A percentile compares a stretch with the other conserved stretches of the same genome.
Evolutionary conservation across 2,113 vertebrate species (phyloP).

Genomic region (Falcunculus frontatus): DNA sequence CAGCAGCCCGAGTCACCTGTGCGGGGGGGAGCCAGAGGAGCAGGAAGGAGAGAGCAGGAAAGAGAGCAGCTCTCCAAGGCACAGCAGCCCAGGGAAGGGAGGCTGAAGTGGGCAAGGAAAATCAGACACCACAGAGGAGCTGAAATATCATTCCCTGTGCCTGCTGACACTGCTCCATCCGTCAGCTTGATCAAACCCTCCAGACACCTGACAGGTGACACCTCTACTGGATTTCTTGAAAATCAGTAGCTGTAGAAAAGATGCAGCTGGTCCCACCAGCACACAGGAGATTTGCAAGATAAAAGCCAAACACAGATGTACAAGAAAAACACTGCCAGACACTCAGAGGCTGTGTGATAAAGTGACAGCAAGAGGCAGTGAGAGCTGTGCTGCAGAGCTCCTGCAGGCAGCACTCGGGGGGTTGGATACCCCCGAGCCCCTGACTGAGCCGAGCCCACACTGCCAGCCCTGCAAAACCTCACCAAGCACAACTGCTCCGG

Average conservation of each 20-base stretch:
- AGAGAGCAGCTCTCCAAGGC: neutral
- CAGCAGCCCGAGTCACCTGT: rapidly evolving
- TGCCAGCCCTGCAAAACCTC: neutral
- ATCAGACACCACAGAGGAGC: rapidly evolving
- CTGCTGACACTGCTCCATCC: neutral
- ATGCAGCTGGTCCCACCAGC: neutral
- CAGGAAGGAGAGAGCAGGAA: neutral
- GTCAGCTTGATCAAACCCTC: neutral
- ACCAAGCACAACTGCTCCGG: neutral
- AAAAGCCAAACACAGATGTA: neutral
- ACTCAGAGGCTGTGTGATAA: neutral
- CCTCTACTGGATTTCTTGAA: neutral
- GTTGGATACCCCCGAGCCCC: rapidly evolving
- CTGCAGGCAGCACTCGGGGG: neutral
- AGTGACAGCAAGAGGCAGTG: neutral
- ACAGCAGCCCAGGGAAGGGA: neutral
- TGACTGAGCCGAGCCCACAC: neutral
- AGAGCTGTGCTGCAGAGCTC: neutral
- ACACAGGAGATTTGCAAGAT: neutral
- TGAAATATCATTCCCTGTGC: neutral
- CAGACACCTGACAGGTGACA: neutral
- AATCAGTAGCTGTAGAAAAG: neutral
- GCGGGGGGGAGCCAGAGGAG: neutral
- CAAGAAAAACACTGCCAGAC: neutral
- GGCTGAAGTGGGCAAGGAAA: neutral